phyloP scores from a whole-genome alignment of 2,888 invertebrate species.

The Blera fallax region DNA sequence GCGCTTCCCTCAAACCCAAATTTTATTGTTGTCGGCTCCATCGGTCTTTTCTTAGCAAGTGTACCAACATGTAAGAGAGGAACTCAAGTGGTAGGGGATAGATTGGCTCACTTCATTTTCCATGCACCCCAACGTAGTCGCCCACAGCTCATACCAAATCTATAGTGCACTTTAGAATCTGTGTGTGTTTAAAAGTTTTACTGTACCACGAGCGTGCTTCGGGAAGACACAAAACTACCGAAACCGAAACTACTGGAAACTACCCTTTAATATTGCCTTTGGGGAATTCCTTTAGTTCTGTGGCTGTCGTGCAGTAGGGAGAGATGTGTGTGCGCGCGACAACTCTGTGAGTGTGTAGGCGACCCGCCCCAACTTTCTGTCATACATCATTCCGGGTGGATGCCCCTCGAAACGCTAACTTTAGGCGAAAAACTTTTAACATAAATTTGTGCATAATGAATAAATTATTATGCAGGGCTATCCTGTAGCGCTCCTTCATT shows the following conservation, averaged over 20 bases:
- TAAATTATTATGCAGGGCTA: constrained; percentile 74
- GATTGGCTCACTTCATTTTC: constrained; percentile 61
- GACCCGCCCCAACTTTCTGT: constrained; percentile 66
- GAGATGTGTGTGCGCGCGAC: constrained; percentile 2
- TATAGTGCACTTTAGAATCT: constrained; percentile 48
- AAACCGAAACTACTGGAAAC: constrained; percentile 60
- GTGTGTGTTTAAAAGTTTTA: constrained; percentile 36
- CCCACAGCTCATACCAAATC: background rate
- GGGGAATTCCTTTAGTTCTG: constrained; percentile 68
- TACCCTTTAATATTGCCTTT: constrained; percentile 65
- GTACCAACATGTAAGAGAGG: background rate
- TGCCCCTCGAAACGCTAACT: constrained; percentile 66
- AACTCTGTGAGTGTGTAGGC: constrained; percentile 10
- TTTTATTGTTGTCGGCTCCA: constrained; percentile 14
- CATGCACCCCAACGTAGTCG: constrained; percentile 27
- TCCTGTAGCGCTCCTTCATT: constrained; percentile 41
- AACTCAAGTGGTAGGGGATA: constrained; percentile 39
- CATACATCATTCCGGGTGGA: constrained; percentile 72
- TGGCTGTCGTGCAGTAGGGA: constrained; percentile 20
- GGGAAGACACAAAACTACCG: constrained; percentile 54
- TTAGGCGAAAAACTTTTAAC: constrained; percentile 74
- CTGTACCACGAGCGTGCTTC: constrained; percentile 45
- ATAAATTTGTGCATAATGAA: constrained; percentile 76
- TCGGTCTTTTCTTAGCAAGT: background rate
- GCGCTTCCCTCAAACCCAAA: background rate